These are phyloP conservation scores for Brachyhypopomus gauderio DNA, from an alignment of 2,113 vertebrate genomes.

Conservation along the genomic window DNA sequence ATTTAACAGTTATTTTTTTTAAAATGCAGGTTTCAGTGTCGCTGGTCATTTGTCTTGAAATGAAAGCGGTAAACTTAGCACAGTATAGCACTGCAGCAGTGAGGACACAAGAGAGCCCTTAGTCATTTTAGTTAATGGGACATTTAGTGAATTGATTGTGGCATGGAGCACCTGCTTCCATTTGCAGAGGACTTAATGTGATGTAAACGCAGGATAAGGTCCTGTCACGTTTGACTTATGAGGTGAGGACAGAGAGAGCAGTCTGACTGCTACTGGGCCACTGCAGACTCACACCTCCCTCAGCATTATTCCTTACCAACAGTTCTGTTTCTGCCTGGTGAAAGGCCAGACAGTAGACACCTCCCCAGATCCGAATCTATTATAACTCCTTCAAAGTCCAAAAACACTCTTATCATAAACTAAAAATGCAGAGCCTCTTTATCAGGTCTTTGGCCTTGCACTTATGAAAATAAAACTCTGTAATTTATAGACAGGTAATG, in stretches of 20 bases:
- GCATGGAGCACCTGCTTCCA: conserved; percentile 60
- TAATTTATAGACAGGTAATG: conserved; percentile 61
- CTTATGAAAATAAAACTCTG: conserved; percentile 42
- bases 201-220: conserved; percentile 70
- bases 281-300: conserved; percentile 52
- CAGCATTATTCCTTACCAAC: conserved; percentile 57
- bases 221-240: conserved; percentile 71
- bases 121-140: conserved; percentile 57
- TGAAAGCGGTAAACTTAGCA: neutral
- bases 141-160: conserved; percentile 62
- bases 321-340: conserved; percentile 53
- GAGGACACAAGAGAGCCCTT: conserved; percentile 18
- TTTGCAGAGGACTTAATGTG: conserved; percentile 65
- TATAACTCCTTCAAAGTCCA: conserved; percentile 40
- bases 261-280: conserved; percentile 56
- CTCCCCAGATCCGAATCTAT: conserved; percentile 52
- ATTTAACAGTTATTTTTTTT: neutral
- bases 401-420: conserved; percentile 47
- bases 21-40: neutral
- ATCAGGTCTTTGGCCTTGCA: conserved; percentile 54
- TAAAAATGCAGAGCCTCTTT: conserved; percentile 55
- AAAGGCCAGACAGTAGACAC: conserved; percentile 53
- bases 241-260: conserved; percentile 61
- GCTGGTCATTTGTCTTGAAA: neutral
- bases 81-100: neutral